Percentiles rank a stretch among this genome's conserved stretches.
Evolutionary conservation across 2,888 invertebrate genomes (phyloP).

Genomic region (Drosophila phalerata): DNA sequence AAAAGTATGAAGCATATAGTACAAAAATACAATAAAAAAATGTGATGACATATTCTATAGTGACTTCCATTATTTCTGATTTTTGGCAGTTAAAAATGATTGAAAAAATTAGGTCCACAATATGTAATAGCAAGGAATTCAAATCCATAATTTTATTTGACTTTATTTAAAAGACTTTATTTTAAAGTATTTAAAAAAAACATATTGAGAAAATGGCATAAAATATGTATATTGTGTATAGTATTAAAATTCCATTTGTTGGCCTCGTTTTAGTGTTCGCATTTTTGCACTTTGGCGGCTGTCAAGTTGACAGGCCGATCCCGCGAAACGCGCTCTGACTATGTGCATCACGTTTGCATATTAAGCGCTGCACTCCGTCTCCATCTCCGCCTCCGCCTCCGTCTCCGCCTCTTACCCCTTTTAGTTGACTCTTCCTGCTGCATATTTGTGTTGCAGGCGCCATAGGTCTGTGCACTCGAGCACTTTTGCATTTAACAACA

Average conservation of each 20-base stretch:
- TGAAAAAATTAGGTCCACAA: no score
- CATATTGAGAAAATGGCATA: not conserved
- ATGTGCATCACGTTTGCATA: slow-evolving; percentile 76
- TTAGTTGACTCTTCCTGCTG: slow-evolving; percentile 1
- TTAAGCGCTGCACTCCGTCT: slow-evolving; percentile 50
- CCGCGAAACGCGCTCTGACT: slow-evolving; percentile 46
- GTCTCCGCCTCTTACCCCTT: slow-evolving; percentile 3
- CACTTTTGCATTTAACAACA: slow-evolving; percentile 65
- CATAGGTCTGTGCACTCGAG: slow-evolving; percentile 53
- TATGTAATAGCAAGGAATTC: no score
- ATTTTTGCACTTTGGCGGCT: slow-evolving; percentile 72
- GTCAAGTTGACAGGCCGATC: slow-evolving; percentile 56
- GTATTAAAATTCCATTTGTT: slow-evolving; percentile 39
- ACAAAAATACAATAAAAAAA: no score
- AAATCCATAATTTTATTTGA: no score
- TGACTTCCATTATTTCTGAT: not conserved
- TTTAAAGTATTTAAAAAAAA: not conserved
- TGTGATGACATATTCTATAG: no score
- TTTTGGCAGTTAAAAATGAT: not conserved
- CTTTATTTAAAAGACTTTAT: no score
- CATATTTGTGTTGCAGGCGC: slow-evolving; percentile 59
- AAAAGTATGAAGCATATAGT: no score
- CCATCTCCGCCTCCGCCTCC: not conserved
- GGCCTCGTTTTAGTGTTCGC: slow-evolving; percentile 69
- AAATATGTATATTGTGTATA: not conserved